Percentiles rank a stretch among this genome's conserved stretches.
These are phyloP conservation scores for Micrasema minimum DNA, from an alignment of 1,140 invertebrate genomes.

Conservation along the genomic window DNA sequence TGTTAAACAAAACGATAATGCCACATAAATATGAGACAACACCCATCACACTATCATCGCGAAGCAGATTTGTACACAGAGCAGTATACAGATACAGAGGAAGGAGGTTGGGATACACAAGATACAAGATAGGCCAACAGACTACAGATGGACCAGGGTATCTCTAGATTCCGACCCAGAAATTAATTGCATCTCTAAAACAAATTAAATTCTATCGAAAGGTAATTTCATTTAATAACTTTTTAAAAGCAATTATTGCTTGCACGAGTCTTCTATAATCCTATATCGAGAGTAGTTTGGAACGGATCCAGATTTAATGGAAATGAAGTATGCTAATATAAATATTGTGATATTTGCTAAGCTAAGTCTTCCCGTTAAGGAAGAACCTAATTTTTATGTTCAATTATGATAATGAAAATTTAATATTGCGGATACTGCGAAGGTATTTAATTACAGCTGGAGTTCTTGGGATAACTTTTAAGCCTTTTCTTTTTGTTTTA, in stretches of 20 bases:
- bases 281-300: slow-evolving; percentile 32
- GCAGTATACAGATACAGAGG: too few species aligned
- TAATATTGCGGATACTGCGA: neutral
- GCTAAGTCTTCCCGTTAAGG: neutral
- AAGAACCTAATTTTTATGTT: neutral
- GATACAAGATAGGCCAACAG: too few species aligned
- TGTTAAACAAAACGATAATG: slow-evolving; percentile 25
- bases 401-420: slow-evolving; percentile 1
- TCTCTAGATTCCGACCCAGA: slow-evolving; percentile 12
- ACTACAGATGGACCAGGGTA: too few species aligned
- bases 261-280: slow-evolving; percentile 41
- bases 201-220: slow-evolving; percentile 32
- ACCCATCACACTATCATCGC: slow-evolving; percentile 4
- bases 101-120: too few species aligned
- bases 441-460: neutral
- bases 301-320: slow-evolving; percentile 25
- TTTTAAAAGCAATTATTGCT: slow-evolving; percentile 46
- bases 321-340: slow-evolving; percentile 28
- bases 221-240: slow-evolving; percentile 49
- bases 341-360: slow-evolving; percentile 16
- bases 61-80: neutral
- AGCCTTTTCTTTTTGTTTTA: neutral
- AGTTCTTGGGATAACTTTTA: neutral
- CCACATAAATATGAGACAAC: slow-evolving; percentile 26
- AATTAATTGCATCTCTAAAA: slow-evolving; percentile 36